phyloP scores from a whole-genome alignment of 2,113 vertebrate genomes.

The Butorides virescens region DNA sequence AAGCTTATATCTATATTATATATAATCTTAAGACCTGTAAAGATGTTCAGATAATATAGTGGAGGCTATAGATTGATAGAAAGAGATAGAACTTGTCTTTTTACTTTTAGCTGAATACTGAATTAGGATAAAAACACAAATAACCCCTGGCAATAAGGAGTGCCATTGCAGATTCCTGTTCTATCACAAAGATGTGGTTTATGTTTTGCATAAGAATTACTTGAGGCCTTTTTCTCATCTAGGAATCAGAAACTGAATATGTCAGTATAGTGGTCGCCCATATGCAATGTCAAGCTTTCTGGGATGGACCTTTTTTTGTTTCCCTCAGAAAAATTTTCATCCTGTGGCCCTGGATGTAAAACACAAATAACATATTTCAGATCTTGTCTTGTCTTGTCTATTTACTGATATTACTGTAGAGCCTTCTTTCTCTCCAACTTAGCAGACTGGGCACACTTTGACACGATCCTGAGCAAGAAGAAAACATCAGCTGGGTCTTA shows the following conservation, averaged over 20 bases:
- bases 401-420: neutral
- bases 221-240: conserved; percentile 18
- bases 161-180: neutral
- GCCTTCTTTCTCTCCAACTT: neutral
- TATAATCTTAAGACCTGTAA: neutral
- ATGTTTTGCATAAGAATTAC: neutral
- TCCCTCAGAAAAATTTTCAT: neutral
- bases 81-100: neutral
- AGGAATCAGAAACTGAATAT: neutral
- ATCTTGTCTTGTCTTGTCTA: neutral
- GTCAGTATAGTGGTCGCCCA: neutral
- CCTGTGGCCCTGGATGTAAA: neutral
- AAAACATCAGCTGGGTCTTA: neutral
- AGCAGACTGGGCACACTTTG: neutral
- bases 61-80: neutral
- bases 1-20: neutral
- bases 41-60: neutral
- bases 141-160: neutral
- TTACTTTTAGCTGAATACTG: conserved; percentile 2
- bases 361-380: neutral
- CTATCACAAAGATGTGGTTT: neutral
- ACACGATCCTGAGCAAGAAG: neutral
- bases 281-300: neutral
- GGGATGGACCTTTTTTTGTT: neutral
- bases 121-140: conserved; percentile 49